Evolutionary conservation across 2,888 invertebrate species (phyloP), one percentile per base, ranked within the genome.

Genomic region (Nomada ferruginata): DNA sequence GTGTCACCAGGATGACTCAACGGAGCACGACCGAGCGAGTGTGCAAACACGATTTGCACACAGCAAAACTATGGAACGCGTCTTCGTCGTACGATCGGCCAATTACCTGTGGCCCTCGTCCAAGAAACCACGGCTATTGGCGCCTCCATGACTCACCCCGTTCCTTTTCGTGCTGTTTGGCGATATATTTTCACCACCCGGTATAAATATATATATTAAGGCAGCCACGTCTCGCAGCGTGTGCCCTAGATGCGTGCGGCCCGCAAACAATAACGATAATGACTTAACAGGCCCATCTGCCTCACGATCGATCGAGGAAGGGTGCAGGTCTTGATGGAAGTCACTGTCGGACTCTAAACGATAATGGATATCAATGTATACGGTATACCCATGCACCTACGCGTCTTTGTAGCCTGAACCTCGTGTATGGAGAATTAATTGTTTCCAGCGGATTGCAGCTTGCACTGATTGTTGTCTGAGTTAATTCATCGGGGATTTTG

Each of bases 191-290:
- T 78, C 63, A 57, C 80, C 84, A 81, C 82, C 72, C 74, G 66
- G 55, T 84, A 15, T 47, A 83, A 71, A 84, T 68, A 7, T 44
- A 82, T 73, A 84, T 68, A 84, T 82, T 73, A 79, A 75, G 57
- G 57, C 65, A 47, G 65, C 57, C 82, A 63, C 50, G 70, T 29
- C 76, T 82, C 83, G 50, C 73, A 65, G 74, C 59, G 80, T 77
- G 79, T 72, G 57, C 75, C 60, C 76, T 26, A 42, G 71, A 77
- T 63, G 82, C 83, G 80, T 80, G 83, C 66, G 76, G 69, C 85
- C 79, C 73, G 79, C 91, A 86, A 87, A 91, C 87, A 90, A 90
- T 90, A 89, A 89, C 85, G 85, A 87, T 91, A 91, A 90, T 90
- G 88, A 90, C 87, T 91, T 86, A 86, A 87, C 84, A 85, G 88